A percentile compares a stretch with the other conserved stretches of the same genome.
phyloP scores from a whole-genome alignment of 1,140 invertebrate genomes.

The Epicauta chinensis region DNA sequence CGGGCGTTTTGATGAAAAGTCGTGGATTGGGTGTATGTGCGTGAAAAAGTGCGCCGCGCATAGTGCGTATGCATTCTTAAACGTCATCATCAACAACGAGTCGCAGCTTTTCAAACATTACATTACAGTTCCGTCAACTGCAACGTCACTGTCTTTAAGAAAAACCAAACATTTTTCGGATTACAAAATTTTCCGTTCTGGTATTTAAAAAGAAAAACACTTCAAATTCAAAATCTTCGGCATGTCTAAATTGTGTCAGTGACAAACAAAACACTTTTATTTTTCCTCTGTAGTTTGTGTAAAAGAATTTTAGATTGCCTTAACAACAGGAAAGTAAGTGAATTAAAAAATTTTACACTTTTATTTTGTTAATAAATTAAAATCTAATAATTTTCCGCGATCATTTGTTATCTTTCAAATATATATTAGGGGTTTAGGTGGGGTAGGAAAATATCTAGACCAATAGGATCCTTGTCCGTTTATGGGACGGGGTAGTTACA shows the following conservation, averaged over 20 bases:
- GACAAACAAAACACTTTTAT: no score
- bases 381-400: no score
- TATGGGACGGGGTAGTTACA: slow-evolving; percentile 28
- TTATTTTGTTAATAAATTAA: no score
- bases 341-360: no score
- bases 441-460: slow-evolving; percentile 20
- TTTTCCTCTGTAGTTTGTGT: no score
- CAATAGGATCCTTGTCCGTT: slow-evolving; percentile 24
- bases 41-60: slow-evolving; percentile 33
- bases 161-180: neutral
- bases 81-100: slow-evolving; percentile 11
- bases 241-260: no score
- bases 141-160: slow-evolving; percentile 18
- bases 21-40: slow-evolving; percentile 17
- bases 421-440: slow-evolving; percentile 19
- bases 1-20: slow-evolving; percentile 42
- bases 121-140: slow-evolving; percentile 21
- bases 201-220: no score
- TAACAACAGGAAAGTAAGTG: no score
- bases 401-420: neutral
- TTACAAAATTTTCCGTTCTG: no score
- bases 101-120: slow-evolving; percentile 11
- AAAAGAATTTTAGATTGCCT: neutral
- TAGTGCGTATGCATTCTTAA: slow-evolving; percentile 26
- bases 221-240: no score